Conservation (phyloP, 2,113 vertebrate genomes). For the Herpetotheres cachinnans region DNA sequence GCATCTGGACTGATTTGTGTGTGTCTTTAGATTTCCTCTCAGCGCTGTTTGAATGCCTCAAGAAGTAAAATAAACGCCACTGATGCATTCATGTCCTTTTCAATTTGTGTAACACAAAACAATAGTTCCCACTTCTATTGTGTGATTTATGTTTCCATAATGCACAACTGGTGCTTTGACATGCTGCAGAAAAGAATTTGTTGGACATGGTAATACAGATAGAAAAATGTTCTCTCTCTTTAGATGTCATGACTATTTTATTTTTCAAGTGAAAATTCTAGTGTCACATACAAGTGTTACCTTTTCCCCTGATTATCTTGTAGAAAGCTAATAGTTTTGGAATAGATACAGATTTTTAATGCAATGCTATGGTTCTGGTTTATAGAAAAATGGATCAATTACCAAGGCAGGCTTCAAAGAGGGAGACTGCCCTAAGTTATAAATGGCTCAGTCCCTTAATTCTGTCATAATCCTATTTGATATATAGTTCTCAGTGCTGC, state of each 20-base stretch:
- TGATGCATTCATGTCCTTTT: background rate
- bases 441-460: slow-evolving; percentile 76
- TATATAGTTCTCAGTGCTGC: slow-evolving; percentile 68
- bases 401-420: slow-evolving; percentile 75
- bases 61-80: background rate
- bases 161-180: slow-evolving; percentile 40
- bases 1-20: background rate
- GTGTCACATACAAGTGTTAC: slow-evolving; percentile 57
- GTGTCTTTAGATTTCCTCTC: background rate
- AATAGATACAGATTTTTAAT: slow-evolving; percentile 69
- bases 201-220: slow-evolving; percentile 41
- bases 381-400: slow-evolving; percentile 74
- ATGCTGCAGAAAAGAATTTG: slow-evolving; percentile 51
- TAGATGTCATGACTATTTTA: slow-evolving; percentile 44
- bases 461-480: slow-evolving; percentile 78
- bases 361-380: slow-evolving; percentile 70
- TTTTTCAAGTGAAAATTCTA: slow-evolving; percentile 61
- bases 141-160: slow-evolving; percentile 57
- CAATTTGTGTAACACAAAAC: slow-evolving; percentile 35
- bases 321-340: slow-evolving; percentile 70
- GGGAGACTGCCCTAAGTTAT: slow-evolving; percentile 70
- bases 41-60: background rate
- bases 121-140: slow-evolving; percentile 22
- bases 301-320: slow-evolving; percentile 66
- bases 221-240: slow-evolving; percentile 56